A percentile compares a stretch with the other conserved stretches of the same genome.
Evolutionary conservation across 2,888 invertebrate genomes (phyloP).

Genomic region (Platycheirus rosarum): DNA sequence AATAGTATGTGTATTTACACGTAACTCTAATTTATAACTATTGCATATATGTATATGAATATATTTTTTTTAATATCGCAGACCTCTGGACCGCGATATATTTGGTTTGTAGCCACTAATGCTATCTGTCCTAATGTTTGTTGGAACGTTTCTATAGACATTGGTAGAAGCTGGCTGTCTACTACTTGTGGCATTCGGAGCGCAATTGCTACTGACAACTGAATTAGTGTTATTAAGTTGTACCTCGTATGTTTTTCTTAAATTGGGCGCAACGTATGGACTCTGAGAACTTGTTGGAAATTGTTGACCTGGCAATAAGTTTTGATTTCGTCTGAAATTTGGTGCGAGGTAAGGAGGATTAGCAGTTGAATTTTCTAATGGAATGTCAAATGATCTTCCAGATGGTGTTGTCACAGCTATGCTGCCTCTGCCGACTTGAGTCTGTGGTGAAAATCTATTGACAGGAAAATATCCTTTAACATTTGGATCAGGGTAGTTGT

Average conservation of each 20-base stretch:
- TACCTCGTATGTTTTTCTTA: slow-evolving; percentile 77
- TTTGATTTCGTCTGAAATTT: slow-evolving; percentile 76
- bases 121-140: slow-evolving; percentile 75
- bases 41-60: no score
- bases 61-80: slow-evolving; percentile 81
- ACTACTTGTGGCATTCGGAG: slow-evolving; percentile 55
- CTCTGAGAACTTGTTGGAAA: slow-evolving; percentile 79
- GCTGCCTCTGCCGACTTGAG: slow-evolving; percentile 74
- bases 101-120: slow-evolving; percentile 77
- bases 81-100: slow-evolving; percentile 79
- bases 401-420: slow-evolving; percentile 79
- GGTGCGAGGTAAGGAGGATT: slow-evolving; percentile 80
- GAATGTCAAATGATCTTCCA: slow-evolving; percentile 79
- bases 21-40: no score
- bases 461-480: slow-evolving; percentile 9
- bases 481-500: slow-evolving; percentile 77
- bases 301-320: slow-evolving; percentile 15
- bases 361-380: slow-evolving; percentile 78
- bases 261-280: slow-evolving; percentile 80
- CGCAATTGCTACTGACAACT: slow-evolving; percentile 76
- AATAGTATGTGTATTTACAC: no score
- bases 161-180: slow-evolving; percentile 23
- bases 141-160: slow-evolving; percentile 67
- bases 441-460: slow-evolving; percentile 18
- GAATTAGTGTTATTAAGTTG: slow-evolving; percentile 31